Evolutionary conservation across 2,888 invertebrate species (phyloP).

Genomic region (Eucriotettix oculatus): DNA sequence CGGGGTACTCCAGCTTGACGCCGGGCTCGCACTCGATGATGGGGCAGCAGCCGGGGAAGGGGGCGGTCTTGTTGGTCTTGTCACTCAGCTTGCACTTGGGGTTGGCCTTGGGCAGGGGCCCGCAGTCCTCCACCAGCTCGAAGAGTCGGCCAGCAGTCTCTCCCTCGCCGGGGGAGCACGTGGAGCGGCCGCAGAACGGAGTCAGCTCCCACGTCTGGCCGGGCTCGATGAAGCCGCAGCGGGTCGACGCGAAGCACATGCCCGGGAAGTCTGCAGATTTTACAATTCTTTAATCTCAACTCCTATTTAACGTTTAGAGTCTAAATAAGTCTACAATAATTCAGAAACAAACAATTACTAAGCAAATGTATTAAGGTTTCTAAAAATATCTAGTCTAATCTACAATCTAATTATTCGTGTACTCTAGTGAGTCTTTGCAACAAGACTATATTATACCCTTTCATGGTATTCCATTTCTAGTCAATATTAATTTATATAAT

Average conservation of each 20-base stretch:
- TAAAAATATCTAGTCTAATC: too few species aligned
- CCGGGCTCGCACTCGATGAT: conserved; percentile 73
- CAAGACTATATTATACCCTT: too few species aligned
- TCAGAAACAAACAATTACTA: too few species aligned
- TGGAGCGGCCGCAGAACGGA: conserved; percentile 83
- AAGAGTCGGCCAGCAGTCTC: conserved; percentile 57
- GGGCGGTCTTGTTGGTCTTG: conserved; percentile 76
- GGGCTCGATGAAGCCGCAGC: conserved; percentile 74
- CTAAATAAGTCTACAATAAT: too few species aligned
- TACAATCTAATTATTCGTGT: too few species aligned
- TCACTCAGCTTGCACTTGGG: conserved; percentile 74
- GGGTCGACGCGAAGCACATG: conserved; percentile 79
- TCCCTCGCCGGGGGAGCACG: conserved; percentile 58
- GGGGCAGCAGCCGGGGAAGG: conserved; percentile 77
- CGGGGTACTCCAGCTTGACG: conserved; percentile 71
- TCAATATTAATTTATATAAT: too few species aligned
- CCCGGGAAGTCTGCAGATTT: conserved; percentile 69
- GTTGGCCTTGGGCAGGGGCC: conserved; percentile 72
- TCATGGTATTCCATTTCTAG: too few species aligned
- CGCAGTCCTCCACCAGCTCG: conserved; percentile 78
- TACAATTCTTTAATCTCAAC: too few species aligned
- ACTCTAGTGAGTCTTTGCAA: too few species aligned
- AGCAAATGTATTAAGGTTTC: too few species aligned
- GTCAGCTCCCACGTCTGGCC: conserved; percentile 71
- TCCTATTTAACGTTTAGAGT: too few species aligned